Evolutionary conservation across 2,797 vertebrate genomes (phyloP).

Genomic region (Chromis chromis): DNA sequence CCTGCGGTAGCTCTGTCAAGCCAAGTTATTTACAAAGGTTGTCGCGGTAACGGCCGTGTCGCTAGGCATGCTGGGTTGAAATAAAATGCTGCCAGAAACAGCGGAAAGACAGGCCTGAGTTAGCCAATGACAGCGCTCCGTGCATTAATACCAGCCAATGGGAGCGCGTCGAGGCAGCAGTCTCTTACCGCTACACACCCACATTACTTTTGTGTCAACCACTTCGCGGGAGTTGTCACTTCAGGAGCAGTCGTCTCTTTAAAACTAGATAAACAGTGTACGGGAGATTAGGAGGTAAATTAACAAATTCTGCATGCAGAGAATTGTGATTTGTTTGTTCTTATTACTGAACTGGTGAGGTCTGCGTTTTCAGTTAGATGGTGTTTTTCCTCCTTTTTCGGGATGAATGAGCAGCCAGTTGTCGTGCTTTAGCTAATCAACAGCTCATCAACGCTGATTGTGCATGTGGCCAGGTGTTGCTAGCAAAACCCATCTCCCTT

Average conservation of each 20-base stretch:
- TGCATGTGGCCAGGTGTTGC: constrained; percentile 33
- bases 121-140: constrained; percentile 69
- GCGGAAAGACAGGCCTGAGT: constrained; percentile 48
- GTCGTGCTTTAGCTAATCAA: constrained; percentile 29
- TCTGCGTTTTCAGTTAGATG: background rate
- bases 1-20: background rate
- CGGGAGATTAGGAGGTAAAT: constrained; percentile 64
- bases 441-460: constrained; percentile 11
- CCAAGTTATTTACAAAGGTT: constrained; percentile 69
- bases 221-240: constrained; percentile 83
- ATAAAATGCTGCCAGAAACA: constrained; percentile 84
- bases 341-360: background rate
- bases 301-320: background rate
- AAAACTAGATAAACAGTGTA: constrained; percentile 42
- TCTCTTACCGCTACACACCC: constrained; percentile 77
- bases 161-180: constrained; percentile 46
- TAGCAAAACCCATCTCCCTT: background rate
- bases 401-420: constrained; percentile 58
- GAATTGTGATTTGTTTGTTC: background rate
- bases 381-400: background rate
- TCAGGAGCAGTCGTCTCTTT: constrained; percentile 54
- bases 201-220: constrained; percentile 83
- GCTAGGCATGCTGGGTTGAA: constrained; percentile 84
- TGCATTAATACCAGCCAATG: constrained; percentile 71
- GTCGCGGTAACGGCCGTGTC: constrained; percentile 53